A percentile compares a stretch with the other conserved stretches of the same genome.
These are phyloP conservation scores for Drosophila quadrilineata DNA, from an alignment of 1,140 invertebrate species.

Conservation along the genomic window DNA sequence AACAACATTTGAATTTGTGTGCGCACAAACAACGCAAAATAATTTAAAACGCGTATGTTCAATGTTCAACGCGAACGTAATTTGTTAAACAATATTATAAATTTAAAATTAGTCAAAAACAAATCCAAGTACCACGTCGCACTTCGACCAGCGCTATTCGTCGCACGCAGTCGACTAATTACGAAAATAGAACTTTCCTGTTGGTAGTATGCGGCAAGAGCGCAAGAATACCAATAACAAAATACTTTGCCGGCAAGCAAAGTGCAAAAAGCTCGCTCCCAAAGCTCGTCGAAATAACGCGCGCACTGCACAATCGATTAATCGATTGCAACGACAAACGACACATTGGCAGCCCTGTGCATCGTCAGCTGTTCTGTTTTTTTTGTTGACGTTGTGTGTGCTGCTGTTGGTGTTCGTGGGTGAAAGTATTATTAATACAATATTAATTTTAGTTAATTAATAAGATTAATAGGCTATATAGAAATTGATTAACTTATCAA, in stretches of 20 bases:
- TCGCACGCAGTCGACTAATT: slow-evolving; percentile 23
- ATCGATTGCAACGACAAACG: neutral
- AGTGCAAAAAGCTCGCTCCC: neutral
- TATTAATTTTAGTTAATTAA: slow-evolving; percentile 8
- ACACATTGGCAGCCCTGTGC: slow-evolving; percentile 12
- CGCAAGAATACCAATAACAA: slow-evolving; percentile 8
- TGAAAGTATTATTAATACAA: slow-evolving; percentile 4
- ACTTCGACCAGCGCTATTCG: slow-evolving; percentile 8
- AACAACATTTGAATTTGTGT: too few relatives aligned
- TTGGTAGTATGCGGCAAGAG: slow-evolving; percentile 15
- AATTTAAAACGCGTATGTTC: slow-evolving; percentile 6
- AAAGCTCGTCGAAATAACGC: slow-evolving; percentile 7
- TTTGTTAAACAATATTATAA: slow-evolving; percentile 24
- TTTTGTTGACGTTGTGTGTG: slow-evolving; percentile 73
- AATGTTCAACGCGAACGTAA: slow-evolving; percentile 10
- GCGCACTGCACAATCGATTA: slow-evolving; percentile 3
- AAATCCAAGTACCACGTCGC: neutral
- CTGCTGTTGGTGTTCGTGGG: slow-evolving; percentile 11
- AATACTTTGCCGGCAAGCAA: neutral
- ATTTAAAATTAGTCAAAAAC: neutral
- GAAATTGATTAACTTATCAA: slow-evolving; percentile 8
- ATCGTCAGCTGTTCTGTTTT: slow-evolving; percentile 47
- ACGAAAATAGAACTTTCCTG: neutral
- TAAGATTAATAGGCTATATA: too few relatives aligned
- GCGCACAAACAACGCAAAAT: slow-evolving; percentile 9